Evolutionary conservation across 2,888 invertebrate species (phyloP).

Genomic region (Oxyscelio sp.): DNA sequence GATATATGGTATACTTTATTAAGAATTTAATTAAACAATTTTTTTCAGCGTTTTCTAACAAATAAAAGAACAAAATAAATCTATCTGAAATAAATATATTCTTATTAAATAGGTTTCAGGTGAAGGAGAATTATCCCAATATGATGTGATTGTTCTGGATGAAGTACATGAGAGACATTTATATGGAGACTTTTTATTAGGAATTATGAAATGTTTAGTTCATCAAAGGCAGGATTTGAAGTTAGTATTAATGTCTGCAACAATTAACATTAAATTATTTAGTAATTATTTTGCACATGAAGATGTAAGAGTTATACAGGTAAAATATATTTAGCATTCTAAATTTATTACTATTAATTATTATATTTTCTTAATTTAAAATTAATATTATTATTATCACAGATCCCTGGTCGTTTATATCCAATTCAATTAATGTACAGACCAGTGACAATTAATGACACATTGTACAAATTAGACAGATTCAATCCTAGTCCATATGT

Average conservation of each 20-base stretch:
- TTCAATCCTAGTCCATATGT: slow-evolving; percentile 98
- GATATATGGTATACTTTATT: too few species aligned
- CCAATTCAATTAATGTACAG: slow-evolving; percentile 97
- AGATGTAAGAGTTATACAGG: slow-evolving; percentile 94
- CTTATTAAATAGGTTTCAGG: slow-evolving; percentile 91
- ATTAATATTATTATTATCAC: slow-evolving; percentile 20
- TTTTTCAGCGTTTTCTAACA: too few species aligned
- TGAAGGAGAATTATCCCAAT: slow-evolving; percentile 94
- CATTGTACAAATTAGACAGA: slow-evolving; percentile 91
- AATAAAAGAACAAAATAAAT: too few species aligned
- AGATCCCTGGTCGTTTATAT: slow-evolving; percentile 98
- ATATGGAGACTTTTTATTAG: slow-evolving; percentile 97
- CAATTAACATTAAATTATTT: slow-evolving; percentile 98
- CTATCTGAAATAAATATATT: too few species aligned
- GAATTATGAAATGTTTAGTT: slow-evolving; percentile 97
- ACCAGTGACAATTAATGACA: slow-evolving; percentile 91
- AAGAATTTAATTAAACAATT: too few species aligned
- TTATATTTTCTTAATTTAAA: background rate
- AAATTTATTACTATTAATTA: too few species aligned
- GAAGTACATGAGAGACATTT: slow-evolving; percentile 99
- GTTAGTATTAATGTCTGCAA: slow-evolving; percentile 99
- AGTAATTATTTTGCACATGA: slow-evolving; percentile 95
- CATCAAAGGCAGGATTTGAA: slow-evolving; percentile 94
- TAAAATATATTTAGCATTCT: slow-evolving; percentile 81
- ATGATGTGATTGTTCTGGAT: slow-evolving; percentile 98